Base-by-base conservation (phyloP, 2,888 invertebrate genomes). In the Euproctis similis region DNA sequence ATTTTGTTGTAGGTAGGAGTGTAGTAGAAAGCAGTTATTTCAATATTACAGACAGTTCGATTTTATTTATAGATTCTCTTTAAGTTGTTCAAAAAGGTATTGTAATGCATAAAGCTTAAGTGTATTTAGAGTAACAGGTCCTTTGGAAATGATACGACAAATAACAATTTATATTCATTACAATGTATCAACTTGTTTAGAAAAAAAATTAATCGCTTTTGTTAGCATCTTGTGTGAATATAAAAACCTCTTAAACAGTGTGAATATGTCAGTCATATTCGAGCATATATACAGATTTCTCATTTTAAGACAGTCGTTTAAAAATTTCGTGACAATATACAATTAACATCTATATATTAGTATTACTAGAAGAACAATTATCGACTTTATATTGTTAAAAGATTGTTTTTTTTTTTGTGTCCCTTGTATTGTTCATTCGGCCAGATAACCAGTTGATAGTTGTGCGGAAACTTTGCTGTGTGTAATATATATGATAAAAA, bases 181-280 rank as follows among this genome's bases (percentile, higher is more conserved):
- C 51, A 53, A 51, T 42, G 41, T 36, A 46, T 45, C 43, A 51
- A 40, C 28, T 25, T 30, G 29, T 43, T 30, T 45, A 42, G n/a
- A n/a, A n/a, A n/a, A 40, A 41, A 31, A 36, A 37, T 42, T 43
- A 36, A 44, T 44, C 47, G 52, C 54, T 59, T 64, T 63, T 62
- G 57, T 69, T 65, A 59, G 59, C 71, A 62, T 58, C 58, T 60
- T 50, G 61, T 53, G 36, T 42, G 55, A 22, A 24, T 60, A 66
- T 72, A 69, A 59, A 61, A 67, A 56, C 46, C 33, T 36, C 37
- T 39, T 46, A 62, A 49, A 42, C 34, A n/a, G 41, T 48, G 42
- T 41, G 44, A 57, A 46, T 46, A 42, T 46, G 59, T 42, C 63
- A 72, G 63, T 68, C 51, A 45, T 31, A 30, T 34, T 38, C 36